Evolutionary conservation across 1,140 invertebrate genomes (phyloP).

Genomic region (Drosophila nigromelanica): DNA sequence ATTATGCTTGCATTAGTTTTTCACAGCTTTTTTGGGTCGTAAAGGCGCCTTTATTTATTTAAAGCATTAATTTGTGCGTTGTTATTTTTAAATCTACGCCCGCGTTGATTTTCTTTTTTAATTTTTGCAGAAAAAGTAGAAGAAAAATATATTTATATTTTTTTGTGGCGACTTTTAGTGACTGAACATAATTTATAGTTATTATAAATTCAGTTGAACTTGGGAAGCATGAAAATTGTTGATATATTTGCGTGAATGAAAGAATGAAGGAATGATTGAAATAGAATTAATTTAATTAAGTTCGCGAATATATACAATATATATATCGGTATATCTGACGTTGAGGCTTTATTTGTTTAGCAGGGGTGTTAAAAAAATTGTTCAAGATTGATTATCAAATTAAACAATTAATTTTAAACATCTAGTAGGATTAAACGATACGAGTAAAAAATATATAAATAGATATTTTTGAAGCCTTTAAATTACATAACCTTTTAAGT

Average conservation of each 20-base stretch:
- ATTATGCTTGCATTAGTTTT: slow-evolving; percentile 6
- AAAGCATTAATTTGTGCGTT: slow-evolving; percentile 78
- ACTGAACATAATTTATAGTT: slow-evolving; percentile 78
- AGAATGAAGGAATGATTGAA: slow-evolving; percentile 7
- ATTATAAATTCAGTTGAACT: slow-evolving; percentile 75
- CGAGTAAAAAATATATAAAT: too few relatives aligned
- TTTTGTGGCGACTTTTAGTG: slow-evolving; percentile 70
- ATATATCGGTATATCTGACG: slow-evolving; percentile 2
- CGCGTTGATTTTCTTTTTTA: slow-evolving; percentile 16
- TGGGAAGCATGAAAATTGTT: slow-evolving; percentile 15
- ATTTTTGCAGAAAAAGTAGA: slow-evolving; percentile 36
- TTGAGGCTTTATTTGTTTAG: not conserved
- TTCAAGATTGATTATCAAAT: not conserved
- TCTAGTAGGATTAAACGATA: not conserved
- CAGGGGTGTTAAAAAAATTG: slow-evolving; percentile 11
- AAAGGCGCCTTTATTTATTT: slow-evolving; percentile 69
- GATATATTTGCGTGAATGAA: slow-evolving; percentile 26
- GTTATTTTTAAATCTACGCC: slow-evolving; percentile 66
- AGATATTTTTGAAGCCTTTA: too few relatives aligned
- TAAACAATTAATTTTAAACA: not conserved
- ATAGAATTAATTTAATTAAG: slow-evolving; percentile 8
- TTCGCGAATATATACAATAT: not conserved
- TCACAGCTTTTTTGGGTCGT: slow-evolving; percentile 25
- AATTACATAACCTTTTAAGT: too few relatives aligned
- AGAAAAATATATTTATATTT: slow-evolving; percentile 44